Evolutionary conservation across 2,797 vertebrate species (phyloP).

Genomic region (Balearica regulorum): DNA sequence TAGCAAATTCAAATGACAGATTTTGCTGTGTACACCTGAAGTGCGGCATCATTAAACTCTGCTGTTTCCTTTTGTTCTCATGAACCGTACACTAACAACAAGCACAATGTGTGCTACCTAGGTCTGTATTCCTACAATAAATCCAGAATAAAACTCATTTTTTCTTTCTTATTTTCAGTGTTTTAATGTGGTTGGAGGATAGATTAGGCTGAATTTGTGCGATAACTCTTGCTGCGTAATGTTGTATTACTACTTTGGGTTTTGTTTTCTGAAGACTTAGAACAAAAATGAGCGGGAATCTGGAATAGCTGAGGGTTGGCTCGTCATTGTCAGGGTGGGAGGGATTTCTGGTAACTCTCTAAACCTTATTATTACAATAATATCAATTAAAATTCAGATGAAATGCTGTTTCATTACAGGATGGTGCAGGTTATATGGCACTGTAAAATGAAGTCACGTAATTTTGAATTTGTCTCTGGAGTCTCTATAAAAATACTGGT

Average conservation of each 20-base stretch:
- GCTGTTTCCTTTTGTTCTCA: background rate
- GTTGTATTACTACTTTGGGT: background rate
- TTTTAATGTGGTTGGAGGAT: background rate
- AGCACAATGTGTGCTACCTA: accelerated
- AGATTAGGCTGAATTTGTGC: background rate
- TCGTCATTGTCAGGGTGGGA: accelerated
- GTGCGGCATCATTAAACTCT: background rate
- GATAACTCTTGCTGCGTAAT: background rate
- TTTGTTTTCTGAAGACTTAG: background rate
- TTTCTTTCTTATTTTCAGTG: background rate
- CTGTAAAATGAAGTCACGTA: accelerated
- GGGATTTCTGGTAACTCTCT: background rate
- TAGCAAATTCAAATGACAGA: accelerated
- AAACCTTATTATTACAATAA: background rate
- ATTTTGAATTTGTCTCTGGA: background rate
- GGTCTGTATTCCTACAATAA: background rate
- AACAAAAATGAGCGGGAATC: background rate
- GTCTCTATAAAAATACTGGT: background rate
- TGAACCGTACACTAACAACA: accelerated
- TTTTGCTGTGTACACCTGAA: background rate
- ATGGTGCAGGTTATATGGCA: background rate
- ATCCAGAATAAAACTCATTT: background rate
- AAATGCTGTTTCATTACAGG: background rate
- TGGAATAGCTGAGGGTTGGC: background rate
- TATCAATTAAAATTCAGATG: background rate